phyloP scores from a whole-genome alignment of 2,797 vertebrate species.

The Eulemur rubriventer region DNA sequence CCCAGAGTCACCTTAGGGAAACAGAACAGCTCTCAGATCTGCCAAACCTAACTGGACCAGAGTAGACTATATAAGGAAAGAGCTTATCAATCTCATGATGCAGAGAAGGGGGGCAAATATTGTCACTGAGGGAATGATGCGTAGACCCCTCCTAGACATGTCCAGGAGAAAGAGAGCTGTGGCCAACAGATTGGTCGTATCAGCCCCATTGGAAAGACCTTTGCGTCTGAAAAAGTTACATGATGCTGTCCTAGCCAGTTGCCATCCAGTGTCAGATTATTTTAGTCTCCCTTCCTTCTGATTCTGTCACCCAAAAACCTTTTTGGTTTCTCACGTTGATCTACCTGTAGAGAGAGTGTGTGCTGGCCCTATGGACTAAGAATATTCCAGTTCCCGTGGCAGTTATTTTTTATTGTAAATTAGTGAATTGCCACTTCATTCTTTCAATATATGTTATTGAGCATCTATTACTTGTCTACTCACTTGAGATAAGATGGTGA shows the following conservation, averaged over 20 bases:
- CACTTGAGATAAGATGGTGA: background rate
- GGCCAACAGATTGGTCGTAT: background rate
- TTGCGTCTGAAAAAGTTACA: background rate
- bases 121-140: background rate
- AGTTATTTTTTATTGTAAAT: background rate
- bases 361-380: background rate
- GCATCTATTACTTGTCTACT: background rate
- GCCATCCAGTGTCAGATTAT: background rate
- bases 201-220: background rate
- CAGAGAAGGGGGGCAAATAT: background rate
- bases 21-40: slow-evolving; percentile 4
- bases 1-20: background rate
- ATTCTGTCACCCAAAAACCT: background rate
- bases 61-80: background rate
- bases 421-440: background rate
- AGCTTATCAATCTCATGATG: background rate
- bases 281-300: background rate
- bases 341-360: background rate
- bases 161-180: background rate
- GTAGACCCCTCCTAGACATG: background rate
- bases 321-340: slow-evolving; percentile 20
- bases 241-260: background rate
- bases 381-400: background rate
- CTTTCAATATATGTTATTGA: background rate
- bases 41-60: background rate